These are phyloP conservation scores for Idaea dimidiata DNA, from an alignment of 2,888 invertebrate genomes.

Conservation along the genomic window DNA sequence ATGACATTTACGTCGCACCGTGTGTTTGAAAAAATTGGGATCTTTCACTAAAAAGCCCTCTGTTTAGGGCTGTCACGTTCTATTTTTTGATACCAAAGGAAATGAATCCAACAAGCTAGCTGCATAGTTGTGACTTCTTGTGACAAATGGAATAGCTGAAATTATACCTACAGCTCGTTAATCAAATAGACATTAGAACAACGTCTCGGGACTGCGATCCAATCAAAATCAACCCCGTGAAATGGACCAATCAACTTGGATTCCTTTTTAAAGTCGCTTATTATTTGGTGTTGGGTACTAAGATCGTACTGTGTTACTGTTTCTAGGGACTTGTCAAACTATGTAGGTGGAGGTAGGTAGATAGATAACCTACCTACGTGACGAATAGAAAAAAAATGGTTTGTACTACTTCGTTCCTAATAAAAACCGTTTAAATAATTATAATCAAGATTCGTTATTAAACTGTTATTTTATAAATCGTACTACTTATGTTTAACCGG, in stretches of 20 bases:
- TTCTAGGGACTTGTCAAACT: too few relatives aligned
- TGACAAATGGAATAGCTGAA: conserved; percentile 77
- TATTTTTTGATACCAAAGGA: conserved; percentile 40
- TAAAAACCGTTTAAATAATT: neutral
- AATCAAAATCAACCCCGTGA: conserved; percentile 31
- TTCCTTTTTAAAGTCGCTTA: conserved; percentile 14
- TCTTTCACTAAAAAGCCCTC: conserved; percentile 63
- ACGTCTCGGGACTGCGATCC: conserved; percentile 39
- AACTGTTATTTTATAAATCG: conserved; percentile 15
- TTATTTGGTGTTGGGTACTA: too few relatives aligned
- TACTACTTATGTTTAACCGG: conserved; percentile 17
- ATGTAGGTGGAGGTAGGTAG: neutral
- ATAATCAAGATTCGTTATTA: conserved; percentile 8
- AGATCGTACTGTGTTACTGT: too few relatives aligned
- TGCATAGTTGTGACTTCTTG: conserved; percentile 76
- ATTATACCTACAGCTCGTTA: conserved; percentile 67
- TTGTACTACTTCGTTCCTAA: neutral
- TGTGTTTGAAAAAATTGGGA: conserved; percentile 58
- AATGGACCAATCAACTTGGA: conserved; percentile 27
- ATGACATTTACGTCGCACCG: conserved; percentile 47
- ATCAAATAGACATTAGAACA: conserved; percentile 66
- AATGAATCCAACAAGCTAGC: conserved; percentile 69
- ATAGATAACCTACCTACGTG: neutral
- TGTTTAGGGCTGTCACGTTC: conserved; percentile 64
- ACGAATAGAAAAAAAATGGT: neutral